Base-by-base conservation (phyloP, 2,113 vertebrate species). In the Gymnobelideus leadbeateri region DNA sequence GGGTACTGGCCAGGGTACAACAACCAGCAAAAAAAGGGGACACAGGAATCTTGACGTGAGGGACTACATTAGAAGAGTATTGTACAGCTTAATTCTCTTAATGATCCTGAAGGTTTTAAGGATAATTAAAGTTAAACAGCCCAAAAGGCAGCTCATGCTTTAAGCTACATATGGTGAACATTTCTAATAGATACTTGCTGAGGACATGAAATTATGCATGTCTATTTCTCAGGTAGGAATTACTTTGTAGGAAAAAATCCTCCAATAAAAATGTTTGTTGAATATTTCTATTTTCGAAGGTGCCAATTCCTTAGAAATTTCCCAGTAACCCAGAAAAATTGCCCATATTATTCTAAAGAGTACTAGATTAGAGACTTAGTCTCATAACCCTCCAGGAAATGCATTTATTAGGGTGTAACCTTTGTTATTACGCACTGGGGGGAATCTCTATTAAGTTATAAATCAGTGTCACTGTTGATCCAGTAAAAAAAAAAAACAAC, bases 351-450 rank as follows among this genome's bases (percentile, higher is more conserved):
- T 98, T 94, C 96, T 97, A 96, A 52, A 97, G 94, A 91, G 94
- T 97, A 97, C 97, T 97, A 97, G 95, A 97, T 98, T 93, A 97
- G 57, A 46, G 28, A 96, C 92, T 97, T 98, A 97, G 95, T 98
- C 96, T 97, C 51, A 98, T 97, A 97, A 98, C 96, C 77, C 96
- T 97, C 93, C 31, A 97, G 97, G 96, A 98, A 98, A 96, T 93
- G 89, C 84, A 97, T 97, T 98, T 98, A 97, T 98, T 98, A 98
- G 46, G 43, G 51, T 89, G 91, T 98, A 98, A 98, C 98, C 94
- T 98, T 91, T 98, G 89, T 96, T 97, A 97, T 98, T 98, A 98
- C 97, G 90, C 91, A 97, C 96, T 98, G 77, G 16, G 23, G 52
- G 84, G 89, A 98, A 97, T 97, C 3, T 19, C 93, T 97, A 97